These are phyloP conservation scores for Metridium senile DNA, from an alignment of 92 coral and sea anemone genomes.

Conservation along the genomic window DNA sequence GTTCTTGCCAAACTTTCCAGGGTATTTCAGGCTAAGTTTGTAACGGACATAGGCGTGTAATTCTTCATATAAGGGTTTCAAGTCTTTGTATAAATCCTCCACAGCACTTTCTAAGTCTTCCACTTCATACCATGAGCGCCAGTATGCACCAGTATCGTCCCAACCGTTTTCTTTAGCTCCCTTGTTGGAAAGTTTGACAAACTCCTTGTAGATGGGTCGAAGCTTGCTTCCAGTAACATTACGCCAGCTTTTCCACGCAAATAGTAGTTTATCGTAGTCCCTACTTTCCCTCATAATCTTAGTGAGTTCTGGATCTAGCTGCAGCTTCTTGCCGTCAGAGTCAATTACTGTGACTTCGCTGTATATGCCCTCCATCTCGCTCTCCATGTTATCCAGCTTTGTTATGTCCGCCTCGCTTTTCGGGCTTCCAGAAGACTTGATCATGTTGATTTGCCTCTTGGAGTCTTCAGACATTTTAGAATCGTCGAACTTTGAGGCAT, in stretches of 20 bases:
- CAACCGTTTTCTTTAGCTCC: slow-evolving; percentile 89
- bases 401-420: slow-evolving; percentile 56
- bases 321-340: slow-evolving; percentile 30
- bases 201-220: slow-evolving; percentile 63
- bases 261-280: slow-evolving; percentile 63
- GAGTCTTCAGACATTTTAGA: slow-evolving; percentile 60
- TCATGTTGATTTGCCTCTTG: slow-evolving; percentile 66
- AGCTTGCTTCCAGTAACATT: slow-evolving; percentile 78
- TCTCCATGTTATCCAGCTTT: slow-evolving; percentile 35
- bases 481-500: slow-evolving; percentile 70
- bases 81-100: slow-evolving; percentile 61
- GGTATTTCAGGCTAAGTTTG: slow-evolving; percentile 50
- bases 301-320: slow-evolving; percentile 73
- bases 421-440: slow-evolving; percentile 61
- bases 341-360: slow-evolving; percentile 80
- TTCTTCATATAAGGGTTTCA: slow-evolving; percentile 86
- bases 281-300: slow-evolving; percentile 55
- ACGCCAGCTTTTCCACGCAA: slow-evolving; percentile 98
- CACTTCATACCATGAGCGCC: slow-evolving; percentile 97
- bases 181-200: slow-evolving; percentile 70
- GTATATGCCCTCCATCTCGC: slow-evolving; percentile 69
- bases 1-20: slow-evolving; percentile 37
- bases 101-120: slow-evolving; percentile 67
- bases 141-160: slow-evolving; percentile 77
- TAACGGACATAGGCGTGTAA: slow-evolving; percentile 89